Evolutionary conservation across 2,113 vertebrate species (phyloP).

Genomic region (Sinocyclocheilus grahami): DNA sequence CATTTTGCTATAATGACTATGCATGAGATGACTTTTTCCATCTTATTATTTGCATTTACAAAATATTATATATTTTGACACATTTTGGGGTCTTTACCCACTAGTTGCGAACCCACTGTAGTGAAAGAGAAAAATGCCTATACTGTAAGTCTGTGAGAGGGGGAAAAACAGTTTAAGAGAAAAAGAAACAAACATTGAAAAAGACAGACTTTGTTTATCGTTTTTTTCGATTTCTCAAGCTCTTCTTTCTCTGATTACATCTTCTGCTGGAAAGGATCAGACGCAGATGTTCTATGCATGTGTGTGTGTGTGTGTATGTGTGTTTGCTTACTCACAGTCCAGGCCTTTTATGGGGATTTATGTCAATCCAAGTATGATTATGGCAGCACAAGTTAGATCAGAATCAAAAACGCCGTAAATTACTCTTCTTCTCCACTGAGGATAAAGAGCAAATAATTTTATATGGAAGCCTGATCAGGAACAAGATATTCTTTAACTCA

Average conservation of each 20-base stretch:
- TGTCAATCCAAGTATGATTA: conserved; percentile 24
- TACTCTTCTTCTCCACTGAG: conserved; percentile 7
- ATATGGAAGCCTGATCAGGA: conserved; percentile 40
- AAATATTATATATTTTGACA: neutral
- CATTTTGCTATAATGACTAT: no score
- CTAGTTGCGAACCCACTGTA: neutral
- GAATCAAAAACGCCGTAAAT: conserved; percentile 29
- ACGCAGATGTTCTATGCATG: conserved; percentile 10
- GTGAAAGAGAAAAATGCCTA: neutral
- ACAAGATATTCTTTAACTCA: conserved; percentile 50
- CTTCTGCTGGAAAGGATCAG: conserved; percentile 28
- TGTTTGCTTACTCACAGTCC: conserved; percentile 17
- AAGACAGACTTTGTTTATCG: neutral
- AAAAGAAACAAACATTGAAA: neutral
- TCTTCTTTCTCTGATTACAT: conserved; percentile 10
- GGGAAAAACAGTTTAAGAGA: neutral
- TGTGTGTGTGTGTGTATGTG: conserved; percentile 21
- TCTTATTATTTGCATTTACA: neutral
- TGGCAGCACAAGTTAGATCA: conserved; percentile 28
- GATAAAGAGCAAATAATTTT: conserved; percentile 45
- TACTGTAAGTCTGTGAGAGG: neutral
- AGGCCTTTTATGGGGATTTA: conserved; percentile 43
- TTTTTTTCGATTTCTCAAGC: conserved; percentile 4
- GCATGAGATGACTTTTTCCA: neutral
- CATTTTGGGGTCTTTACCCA: neutral